Evolutionary conservation across 2,888 invertebrate genomes (phyloP).

Genomic region (Chaetogeoica ovagalla): DNA sequence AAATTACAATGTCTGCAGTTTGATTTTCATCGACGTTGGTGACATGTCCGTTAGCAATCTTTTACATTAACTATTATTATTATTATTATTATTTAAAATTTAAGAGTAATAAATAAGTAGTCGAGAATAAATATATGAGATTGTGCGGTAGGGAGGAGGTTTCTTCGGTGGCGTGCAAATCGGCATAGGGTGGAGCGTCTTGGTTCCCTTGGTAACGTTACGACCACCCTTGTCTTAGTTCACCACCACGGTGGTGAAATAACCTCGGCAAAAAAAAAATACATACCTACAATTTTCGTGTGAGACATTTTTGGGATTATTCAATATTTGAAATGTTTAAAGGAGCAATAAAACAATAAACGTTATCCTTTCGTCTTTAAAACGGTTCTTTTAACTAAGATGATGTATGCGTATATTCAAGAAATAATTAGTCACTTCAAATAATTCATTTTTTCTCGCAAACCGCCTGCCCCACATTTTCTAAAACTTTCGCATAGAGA

Average conservation of each 20-base stretch:
- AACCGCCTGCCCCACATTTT: too few relatives aligned
- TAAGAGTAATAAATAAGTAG: constrained; percentile 11
- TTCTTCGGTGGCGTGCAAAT: constrained; percentile 18
- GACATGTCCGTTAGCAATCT: too few relatives aligned
- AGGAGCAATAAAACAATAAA: too few relatives aligned
- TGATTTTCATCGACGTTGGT: too few relatives aligned
- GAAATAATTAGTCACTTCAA: too few relatives aligned
- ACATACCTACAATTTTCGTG: constrained; percentile 6
- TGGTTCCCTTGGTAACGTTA: constrained; percentile 45
- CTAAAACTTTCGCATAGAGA: too few relatives aligned
- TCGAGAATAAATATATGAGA: constrained; percentile 20
- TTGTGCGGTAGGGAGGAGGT: constrained; percentile 36
- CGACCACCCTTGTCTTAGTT: constrained; percentile 21
- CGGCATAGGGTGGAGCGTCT: constrained; percentile 48
- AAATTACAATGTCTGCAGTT: too few relatives aligned
- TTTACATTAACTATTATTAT: too few relatives aligned
- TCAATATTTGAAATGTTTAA: not conserved
- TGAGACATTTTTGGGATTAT: constrained; percentile 3
- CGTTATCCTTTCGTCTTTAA: too few relatives aligned
- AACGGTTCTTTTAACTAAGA: not conserved
- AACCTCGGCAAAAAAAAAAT: constrained; percentile 19
- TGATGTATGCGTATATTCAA: not conserved
- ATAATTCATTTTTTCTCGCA: too few relatives aligned
- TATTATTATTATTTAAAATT: too few relatives aligned
- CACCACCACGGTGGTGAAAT: not conserved